These are phyloP conservation scores for Pollimyrus isidori DNA, from an alignment of 2,113 vertebrate species.

Conservation along the genomic window DNA sequence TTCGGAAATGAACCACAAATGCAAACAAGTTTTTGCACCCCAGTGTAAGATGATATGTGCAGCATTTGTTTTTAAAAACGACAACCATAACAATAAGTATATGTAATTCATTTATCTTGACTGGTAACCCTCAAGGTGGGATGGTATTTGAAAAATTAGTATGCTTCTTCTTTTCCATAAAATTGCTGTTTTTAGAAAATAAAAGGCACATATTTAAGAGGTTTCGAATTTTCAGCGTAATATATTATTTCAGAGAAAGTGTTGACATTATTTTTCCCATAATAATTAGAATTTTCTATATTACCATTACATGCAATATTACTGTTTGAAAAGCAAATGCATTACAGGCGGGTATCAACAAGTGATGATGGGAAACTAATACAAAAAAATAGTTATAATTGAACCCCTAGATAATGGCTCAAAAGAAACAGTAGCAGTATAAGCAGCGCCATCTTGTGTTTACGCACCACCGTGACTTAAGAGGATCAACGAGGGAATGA, in stretches of 20 bases:
- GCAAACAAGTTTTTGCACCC: not conserved
- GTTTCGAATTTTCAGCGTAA: not conserved
- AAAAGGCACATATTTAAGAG: not conserved
- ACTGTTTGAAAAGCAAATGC: not conserved
- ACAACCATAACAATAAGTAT: not conserved
- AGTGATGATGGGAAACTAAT: not conserved
- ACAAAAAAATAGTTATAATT: not conserved
- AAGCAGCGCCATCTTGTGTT: constrained; percentile 45
- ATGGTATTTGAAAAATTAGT: not conserved
- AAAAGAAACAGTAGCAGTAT: not conserved
- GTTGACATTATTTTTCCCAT: not conserved
- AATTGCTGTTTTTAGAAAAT: not conserved
- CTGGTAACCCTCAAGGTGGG: not conserved
- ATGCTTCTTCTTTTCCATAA: not conserved
- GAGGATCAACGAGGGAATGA: not conserved
- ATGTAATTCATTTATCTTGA: not conserved
- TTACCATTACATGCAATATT: not conserved
- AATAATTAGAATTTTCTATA: not conserved
- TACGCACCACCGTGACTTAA: not conserved
- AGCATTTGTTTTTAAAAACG: not conserved
- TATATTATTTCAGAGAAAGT: not conserved
- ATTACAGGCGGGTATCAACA: not conserved
- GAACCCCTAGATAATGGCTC: not conserved
- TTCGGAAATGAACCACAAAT: not conserved
- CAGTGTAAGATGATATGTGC: not conserved